Percentiles rank a stretch among this genome's conserved stretches.
These are phyloP conservation scores for Hirundo rustica DNA, from an alignment of 2,797 vertebrate species.

Conservation along the genomic window DNA sequence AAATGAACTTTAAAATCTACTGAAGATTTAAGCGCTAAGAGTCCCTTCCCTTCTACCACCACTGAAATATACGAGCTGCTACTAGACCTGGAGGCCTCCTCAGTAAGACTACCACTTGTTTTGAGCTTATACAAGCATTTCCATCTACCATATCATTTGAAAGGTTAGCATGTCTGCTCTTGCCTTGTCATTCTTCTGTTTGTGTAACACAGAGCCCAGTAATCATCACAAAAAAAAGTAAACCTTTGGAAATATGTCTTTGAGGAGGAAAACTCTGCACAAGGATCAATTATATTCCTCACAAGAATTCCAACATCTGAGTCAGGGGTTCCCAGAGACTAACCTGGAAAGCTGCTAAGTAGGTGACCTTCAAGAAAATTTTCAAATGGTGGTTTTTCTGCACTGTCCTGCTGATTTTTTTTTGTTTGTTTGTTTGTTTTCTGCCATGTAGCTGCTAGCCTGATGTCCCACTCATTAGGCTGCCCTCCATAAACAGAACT, in stretches of 20 bases:
- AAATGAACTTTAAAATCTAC: background rate
- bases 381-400: background rate
- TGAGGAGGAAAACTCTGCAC: background rate
- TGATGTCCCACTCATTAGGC: background rate
- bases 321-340: background rate
- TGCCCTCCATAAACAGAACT: background rate
- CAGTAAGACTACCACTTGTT: background rate
- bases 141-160: background rate
- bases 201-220: background rate
- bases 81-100: background rate
- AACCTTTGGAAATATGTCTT: background rate
- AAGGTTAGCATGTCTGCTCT: conserved; percentile 13
- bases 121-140: background rate
- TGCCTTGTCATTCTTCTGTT: background rate
- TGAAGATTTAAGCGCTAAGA: background rate
- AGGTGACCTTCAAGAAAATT: background rate
- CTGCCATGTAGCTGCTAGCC: background rate
- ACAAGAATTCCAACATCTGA: background rate
- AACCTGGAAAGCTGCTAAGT: background rate
- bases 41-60: background rate
- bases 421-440: background rate
- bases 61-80: background rate
- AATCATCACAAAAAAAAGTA: background rate
- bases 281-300: background rate
- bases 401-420: background rate